Conservation (phyloP, 2,888 invertebrate species). For the Hypomecis punctinalis region DNA sequence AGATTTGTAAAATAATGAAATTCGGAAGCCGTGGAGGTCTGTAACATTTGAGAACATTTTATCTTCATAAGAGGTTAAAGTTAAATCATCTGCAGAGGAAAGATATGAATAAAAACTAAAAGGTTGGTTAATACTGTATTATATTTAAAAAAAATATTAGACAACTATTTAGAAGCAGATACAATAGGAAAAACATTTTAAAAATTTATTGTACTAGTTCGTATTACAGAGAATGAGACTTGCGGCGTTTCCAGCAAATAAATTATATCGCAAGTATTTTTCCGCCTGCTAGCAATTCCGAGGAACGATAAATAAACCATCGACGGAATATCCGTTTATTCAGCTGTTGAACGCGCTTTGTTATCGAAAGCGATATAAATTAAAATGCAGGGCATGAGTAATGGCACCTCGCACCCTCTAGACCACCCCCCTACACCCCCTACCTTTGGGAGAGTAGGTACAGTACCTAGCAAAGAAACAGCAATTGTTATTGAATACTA, state of each 20-base stretch:
- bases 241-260: background rate
- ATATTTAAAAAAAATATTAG: no score
- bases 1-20: no score
- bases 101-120: no score
- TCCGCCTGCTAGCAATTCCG: constrained; percentile 4
- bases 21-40: no score
- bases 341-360: constrained; percentile 22
- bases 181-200: no score
- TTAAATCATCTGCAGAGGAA: no score
- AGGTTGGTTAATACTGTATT: no score
- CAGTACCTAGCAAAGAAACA: background rate
- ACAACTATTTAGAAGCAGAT: no score
- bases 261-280: constrained; percentile 11
- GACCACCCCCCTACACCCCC: background rate
- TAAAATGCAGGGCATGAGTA: constrained; percentile 18
- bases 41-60: no score
- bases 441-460: constrained; percentile 1
- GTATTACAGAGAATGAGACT: background rate
- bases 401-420: background rate
- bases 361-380: constrained; percentile 17
- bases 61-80: no score
- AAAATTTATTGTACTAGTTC: no score
- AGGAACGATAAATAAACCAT: constrained; percentile 16
- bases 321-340: constrained; percentile 18
- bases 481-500: background rate